phyloP scores from a whole-genome alignment of 2,888 invertebrate genomes.

The Acleris holmiana region DNA sequence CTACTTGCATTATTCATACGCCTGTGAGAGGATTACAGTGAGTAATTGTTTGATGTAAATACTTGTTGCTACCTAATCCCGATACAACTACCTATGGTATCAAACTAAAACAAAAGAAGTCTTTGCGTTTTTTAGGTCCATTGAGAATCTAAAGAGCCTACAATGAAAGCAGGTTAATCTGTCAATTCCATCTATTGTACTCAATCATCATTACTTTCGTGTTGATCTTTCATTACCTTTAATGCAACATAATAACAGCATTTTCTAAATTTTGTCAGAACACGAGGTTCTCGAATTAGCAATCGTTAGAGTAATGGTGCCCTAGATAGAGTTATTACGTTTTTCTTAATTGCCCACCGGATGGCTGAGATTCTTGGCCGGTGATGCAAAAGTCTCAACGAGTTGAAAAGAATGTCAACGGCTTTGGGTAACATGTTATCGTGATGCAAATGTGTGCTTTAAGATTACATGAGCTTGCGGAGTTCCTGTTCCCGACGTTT shows the following conservation, averaged over 20 bases:
- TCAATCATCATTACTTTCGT: constrained; percentile 32
- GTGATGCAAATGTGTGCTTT: constrained; percentile 20
- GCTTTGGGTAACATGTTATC: constrained; percentile 36
- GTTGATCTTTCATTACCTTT: constrained; percentile 30
- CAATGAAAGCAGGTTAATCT: constrained; percentile 20
- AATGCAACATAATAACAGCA: constrained; percentile 36
- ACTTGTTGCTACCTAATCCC: neutral
- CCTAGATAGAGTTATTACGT: constrained; percentile 73
- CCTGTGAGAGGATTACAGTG: neutral
- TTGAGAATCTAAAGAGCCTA: constrained; percentile 1
- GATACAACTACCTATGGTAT: too few species aligned
- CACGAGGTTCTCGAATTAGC: constrained; percentile 61
- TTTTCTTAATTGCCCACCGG: constrained; percentile 78
- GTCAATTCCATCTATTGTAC: constrained; percentile 19
- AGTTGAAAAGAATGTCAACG: constrained; percentile 58
- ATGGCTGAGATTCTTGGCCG: constrained; percentile 71
- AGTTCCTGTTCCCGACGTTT: constrained; percentile 8
- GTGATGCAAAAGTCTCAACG: constrained; percentile 76
- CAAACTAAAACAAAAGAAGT: neutral
- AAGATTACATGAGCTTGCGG: constrained; percentile 16
- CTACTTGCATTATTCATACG: neutral
- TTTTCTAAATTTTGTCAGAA: constrained; percentile 40
- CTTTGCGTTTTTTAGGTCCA: too few species aligned
- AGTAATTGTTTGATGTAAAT: neutral
- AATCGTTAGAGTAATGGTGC: constrained; percentile 74